phyloP scores from a whole-genome alignment of 2,888 invertebrate species.

The Eucriotettix oculatus region DNA sequence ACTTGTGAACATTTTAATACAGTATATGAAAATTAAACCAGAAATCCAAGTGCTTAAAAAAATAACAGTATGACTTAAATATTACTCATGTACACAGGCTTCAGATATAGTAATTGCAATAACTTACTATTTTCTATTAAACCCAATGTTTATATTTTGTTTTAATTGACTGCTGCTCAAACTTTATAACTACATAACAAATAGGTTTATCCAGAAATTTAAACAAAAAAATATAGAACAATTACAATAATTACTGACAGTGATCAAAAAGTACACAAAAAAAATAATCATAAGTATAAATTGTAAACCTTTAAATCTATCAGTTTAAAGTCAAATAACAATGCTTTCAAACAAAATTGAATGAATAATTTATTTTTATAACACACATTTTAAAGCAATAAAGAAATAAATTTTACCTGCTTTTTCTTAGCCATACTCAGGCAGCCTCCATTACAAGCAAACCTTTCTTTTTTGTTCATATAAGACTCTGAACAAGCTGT shows the following conservation, averaged over 20 bases:
- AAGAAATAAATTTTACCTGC: neutral
- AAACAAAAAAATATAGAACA: too few relatives aligned
- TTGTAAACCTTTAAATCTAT: neutral
- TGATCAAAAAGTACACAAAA: neutral
- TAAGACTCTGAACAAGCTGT: slow-evolving; percentile 14
- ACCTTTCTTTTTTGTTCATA: slow-evolving; percentile 10
- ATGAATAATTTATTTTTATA: neutral
- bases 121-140: too few relatives aligned
- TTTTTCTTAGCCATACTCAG: slow-evolving; percentile 9
- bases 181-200: too few relatives aligned
- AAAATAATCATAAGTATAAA: neutral
- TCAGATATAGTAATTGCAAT: too few relatives aligned
- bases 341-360: neutral
- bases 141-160: too few relatives aligned
- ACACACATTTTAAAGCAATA: neutral
- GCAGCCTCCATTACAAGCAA: slow-evolving; percentile 14
- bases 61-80: neutral
- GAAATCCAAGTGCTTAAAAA: too few relatives aligned
- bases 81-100: too few relatives aligned
- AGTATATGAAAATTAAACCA: too few relatives aligned
- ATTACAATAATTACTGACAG: too few relatives aligned
- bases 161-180: too few relatives aligned
- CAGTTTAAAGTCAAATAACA: neutral
- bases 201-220: too few relatives aligned
- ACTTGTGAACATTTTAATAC: too few relatives aligned